Percentiles rank a stretch among this genome's conserved stretches.
Evolutionary conservation across 2,113 vertebrate species (phyloP).

Genomic region (Dunckerocampus dactyliophorus): DNA sequence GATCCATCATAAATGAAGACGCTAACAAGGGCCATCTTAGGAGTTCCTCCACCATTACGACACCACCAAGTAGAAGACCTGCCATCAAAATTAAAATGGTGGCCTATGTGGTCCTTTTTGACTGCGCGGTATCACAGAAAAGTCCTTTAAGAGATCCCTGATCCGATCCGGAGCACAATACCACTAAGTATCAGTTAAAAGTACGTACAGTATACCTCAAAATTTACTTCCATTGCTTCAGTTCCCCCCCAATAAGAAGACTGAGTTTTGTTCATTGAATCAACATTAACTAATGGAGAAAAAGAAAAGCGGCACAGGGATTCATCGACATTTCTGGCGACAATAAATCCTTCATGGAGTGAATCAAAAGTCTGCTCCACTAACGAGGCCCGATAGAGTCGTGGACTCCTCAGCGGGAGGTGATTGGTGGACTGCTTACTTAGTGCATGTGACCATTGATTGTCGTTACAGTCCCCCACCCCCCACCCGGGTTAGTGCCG

Average conservation of each 20-base stretch:
- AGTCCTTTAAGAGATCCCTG: no score
- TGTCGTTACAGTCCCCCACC: neutral
- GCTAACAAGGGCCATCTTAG: no score
- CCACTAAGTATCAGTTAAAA: no score
- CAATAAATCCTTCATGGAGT: neutral
- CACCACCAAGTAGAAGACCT: no score
- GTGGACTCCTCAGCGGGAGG: neutral
- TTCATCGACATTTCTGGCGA: neutral
- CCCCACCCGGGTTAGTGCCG: neutral
- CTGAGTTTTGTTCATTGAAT: neutral
- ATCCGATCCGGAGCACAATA: no score
- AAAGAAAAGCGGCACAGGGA: neutral
- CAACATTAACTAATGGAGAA: neutral
- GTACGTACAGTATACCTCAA: no score
- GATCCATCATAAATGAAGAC: no score
- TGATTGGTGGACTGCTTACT: neutral
- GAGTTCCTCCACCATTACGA: no score
- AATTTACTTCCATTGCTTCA: neutral
- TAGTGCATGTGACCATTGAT: neutral
- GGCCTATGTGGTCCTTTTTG: no score
- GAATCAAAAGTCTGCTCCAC: neutral
- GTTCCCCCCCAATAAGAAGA: neutral
- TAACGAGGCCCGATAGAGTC: neutral
- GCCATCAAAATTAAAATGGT: no score
- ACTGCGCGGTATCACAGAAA: no score